A percentile compares a stretch with the other conserved stretches of the same genome.
Evolutionary conservation across 2,797 vertebrate genomes (phyloP).

Genomic region (Perodicticus potto): DNA sequence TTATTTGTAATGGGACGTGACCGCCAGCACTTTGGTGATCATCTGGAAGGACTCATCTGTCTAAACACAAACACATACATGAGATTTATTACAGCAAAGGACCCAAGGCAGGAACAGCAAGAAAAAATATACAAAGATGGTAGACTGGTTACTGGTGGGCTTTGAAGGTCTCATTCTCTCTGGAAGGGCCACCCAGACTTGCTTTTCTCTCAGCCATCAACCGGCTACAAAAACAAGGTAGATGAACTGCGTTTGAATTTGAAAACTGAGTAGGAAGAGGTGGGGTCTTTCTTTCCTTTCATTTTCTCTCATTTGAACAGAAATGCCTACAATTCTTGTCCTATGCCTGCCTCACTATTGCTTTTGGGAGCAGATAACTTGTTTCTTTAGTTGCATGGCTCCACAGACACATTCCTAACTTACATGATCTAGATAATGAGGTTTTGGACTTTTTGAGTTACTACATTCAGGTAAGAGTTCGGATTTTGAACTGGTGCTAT

Average conservation of each 20-base stretch:
- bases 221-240: neutral
- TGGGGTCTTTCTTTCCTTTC: neutral
- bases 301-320: neutral
- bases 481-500: neutral
- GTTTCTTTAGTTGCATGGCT: too few relatives aligned
- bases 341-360: neutral
- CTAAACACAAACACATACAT: neutral
- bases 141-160: neutral
- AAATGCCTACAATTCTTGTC: too few relatives aligned
- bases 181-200: neutral
- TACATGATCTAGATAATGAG: neutral
- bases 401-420: neutral
- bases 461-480: neutral
- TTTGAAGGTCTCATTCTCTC: neutral
- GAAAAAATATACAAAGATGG: neutral
- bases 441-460: neutral
- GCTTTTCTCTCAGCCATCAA: neutral
- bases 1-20: neutral
- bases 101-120: neutral
- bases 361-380: neutral
- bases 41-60: neutral
- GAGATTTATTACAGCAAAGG: neutral
- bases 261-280: neutral
- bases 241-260: neutral
- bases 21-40: neutral